Conservation (phyloP, 2,888 invertebrate genomes). For the Napeogenes sylphis region DNA sequence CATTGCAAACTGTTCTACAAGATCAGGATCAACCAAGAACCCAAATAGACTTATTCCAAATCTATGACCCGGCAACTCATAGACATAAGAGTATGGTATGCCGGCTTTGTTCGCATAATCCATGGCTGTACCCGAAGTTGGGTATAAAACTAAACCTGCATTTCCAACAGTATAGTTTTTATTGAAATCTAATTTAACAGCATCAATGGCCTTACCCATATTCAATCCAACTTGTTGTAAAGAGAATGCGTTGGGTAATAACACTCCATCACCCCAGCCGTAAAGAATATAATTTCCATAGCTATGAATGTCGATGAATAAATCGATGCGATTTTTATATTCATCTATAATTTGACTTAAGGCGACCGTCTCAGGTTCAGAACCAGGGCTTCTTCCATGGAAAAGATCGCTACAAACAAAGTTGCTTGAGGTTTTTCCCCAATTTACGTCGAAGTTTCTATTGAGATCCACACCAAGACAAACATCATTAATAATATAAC, state of each 20-base stretch:
- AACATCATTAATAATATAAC: conserved; percentile 69
- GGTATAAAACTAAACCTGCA: conserved; percentile 69
- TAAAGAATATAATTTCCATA: conserved; percentile 83
- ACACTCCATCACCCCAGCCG: conserved; percentile 72
- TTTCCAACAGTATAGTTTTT: conserved; percentile 74
- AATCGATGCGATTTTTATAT: conserved; percentile 66
- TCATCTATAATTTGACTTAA: conserved; percentile 77
- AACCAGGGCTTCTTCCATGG: conserved; percentile 79
- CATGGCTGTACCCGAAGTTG: conserved; percentile 80
- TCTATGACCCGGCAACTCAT: conserved; percentile 80
- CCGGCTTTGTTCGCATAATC: conserved; percentile 79
- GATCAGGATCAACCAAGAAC: conserved; percentile 58
- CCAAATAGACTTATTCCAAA: conserved; percentile 34
- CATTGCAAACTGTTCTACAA: conserved; percentile 75
- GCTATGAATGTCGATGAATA: conserved; percentile 87
- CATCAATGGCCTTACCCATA: conserved; percentile 59
- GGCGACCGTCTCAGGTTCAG: conserved; percentile 81
- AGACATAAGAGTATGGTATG: conserved; percentile 78
- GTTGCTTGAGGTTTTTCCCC: conserved; percentile 75
- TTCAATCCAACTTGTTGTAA: conserved; percentile 59
- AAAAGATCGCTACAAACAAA: conserved; percentile 78
- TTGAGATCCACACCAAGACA: conserved; percentile 86
- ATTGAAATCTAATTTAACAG: conserved; percentile 46
- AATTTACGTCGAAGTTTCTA: conserved; percentile 84
- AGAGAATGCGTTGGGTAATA: conserved; percentile 67